Evolutionary conservation across 2,888 invertebrate species (phyloP).

Genomic region (Plagodis dolabraria): DNA sequence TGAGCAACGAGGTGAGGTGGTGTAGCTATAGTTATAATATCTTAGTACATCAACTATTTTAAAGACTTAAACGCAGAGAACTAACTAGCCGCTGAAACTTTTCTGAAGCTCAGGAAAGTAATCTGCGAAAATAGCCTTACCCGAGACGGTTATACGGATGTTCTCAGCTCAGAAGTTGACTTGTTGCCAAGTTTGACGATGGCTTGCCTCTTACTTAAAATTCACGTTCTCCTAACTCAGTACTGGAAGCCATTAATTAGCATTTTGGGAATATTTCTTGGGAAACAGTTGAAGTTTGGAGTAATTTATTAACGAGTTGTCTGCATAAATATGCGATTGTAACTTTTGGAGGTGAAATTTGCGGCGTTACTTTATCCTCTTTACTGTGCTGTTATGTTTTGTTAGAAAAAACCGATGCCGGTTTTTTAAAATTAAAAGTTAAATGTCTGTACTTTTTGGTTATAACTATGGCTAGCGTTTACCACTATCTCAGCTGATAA

Average conservation of each 20-base stretch:
- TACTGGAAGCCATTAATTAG: constrained; percentile 25
- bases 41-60: no score
- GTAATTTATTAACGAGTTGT: constrained; percentile 30
- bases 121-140: no score
- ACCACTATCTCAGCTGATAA: no score
- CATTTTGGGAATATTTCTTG: constrained; percentile 30
- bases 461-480: no score
- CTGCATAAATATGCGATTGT: constrained; percentile 28
- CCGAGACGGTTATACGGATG: neutral
- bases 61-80: no score
- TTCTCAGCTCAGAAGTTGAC: constrained; percentile 16
- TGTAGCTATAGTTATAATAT: no score
- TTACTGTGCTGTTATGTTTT: neutral
- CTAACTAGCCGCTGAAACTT: no score
- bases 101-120: no score
- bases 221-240: constrained; percentile 22
- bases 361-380: neutral
- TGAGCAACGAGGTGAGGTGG: no score
- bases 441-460: no score
- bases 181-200: constrained; percentile 24
- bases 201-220: constrained; percentile 18
- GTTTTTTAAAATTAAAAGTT: no score
- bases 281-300: constrained; percentile 22
- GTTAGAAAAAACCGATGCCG: no score
- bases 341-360: constrained; percentile 12